Evolutionary conservation across 2,888 invertebrate species (phyloP).

Genomic region (Lochmaea capreae): DNA sequence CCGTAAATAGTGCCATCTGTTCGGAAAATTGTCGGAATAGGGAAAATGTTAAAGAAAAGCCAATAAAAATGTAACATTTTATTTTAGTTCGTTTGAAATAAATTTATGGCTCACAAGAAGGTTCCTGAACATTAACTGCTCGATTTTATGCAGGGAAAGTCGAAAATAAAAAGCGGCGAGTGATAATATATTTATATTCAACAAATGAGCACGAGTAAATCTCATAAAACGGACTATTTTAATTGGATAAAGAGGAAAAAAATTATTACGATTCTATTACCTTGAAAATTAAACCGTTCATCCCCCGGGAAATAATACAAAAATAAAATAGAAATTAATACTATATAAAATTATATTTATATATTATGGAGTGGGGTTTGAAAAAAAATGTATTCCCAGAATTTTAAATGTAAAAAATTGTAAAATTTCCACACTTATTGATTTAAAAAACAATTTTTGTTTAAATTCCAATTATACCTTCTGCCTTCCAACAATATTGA

Average conservation of each 20-base stretch:
- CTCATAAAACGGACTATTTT: slow-evolving; percentile 9
- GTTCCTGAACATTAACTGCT: slow-evolving; percentile 1
- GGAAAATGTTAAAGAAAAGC: neutral
- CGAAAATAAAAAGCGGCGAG: slow-evolving; percentile 28
- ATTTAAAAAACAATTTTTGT: neutral
- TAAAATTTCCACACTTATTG: neutral
- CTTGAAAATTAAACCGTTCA: slow-evolving; percentile 37
- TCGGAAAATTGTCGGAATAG: too few species aligned
- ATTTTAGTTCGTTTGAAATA: slow-evolving; percentile 34
- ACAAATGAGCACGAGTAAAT: slow-evolving; percentile 12
- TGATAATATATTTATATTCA: slow-evolving; percentile 1
- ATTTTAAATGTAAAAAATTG: slow-evolving; percentile 7
- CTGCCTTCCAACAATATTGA: neutral
- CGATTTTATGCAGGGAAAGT: slow-evolving; percentile 22
- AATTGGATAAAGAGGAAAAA: neutral
- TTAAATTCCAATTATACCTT: neutral
- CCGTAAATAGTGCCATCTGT: too few species aligned
- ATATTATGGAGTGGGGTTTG: neutral
- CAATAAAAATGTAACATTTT: slow-evolving; percentile 14
- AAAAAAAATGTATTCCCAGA: neutral
- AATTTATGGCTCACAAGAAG: slow-evolving; percentile 31
- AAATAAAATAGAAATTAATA: slow-evolving; percentile 31
- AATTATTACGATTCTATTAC: slow-evolving; percentile 22
- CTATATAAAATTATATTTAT: slow-evolving; percentile 23
- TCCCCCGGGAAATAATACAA: slow-evolving; percentile 33